Evolutionary conservation across 2,113 vertebrate species (phyloP), one percentile per base, ranked within the genome.

Genomic region (Ramphastos sulfuratus): DNA sequence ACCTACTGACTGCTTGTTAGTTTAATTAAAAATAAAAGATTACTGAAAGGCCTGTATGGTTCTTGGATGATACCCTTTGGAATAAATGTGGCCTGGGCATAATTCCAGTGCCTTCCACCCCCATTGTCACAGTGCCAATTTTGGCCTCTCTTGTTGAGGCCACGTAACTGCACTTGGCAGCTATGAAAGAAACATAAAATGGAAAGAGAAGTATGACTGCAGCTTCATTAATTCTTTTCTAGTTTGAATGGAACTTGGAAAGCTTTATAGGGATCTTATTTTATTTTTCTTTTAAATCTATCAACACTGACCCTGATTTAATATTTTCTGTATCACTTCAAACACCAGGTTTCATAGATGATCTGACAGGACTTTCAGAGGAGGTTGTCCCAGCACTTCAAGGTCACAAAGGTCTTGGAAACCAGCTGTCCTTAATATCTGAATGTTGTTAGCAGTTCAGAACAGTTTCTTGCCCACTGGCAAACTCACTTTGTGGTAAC

Each of bases 1-100:
- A 93, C 70, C 60, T 33, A 59, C 81, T 84, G 50, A 69, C 61
- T 15, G 10, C 46, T 79, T 73, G 28, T 67, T 82, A 76, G n/a
- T 63, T 93, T 76, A 78, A 87, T 73, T 93, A 33, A 82, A 87
- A 89, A 79, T 30, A 65, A 61, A 90, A 94, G 8, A 61, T 65
- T 73, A 69, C 24, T 65, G 46, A 82, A 92, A 85, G 50, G 18
- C 35, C 21, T 70, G 52, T 10, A 3, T 31, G 25, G 23, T 52
- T 84, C 59, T 87, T 66, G 35, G 55, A 44, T 79, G 46, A 44
- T 75, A 82, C 8, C 30, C n/a, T 84, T 55, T 44, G 54, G 74
- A 28, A 27, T 46, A 15, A 87, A 63, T 6, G 28, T 65, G 44
- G 30, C 37, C 28, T 84, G 88, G 55, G 48, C 50, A 48, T 78